Percentiles rank a stretch among this genome's conserved stretches.
These are phyloP conservation scores for Xanthia togata DNA, from an alignment of 2,888 invertebrate species.

Conservation along the genomic window DNA sequence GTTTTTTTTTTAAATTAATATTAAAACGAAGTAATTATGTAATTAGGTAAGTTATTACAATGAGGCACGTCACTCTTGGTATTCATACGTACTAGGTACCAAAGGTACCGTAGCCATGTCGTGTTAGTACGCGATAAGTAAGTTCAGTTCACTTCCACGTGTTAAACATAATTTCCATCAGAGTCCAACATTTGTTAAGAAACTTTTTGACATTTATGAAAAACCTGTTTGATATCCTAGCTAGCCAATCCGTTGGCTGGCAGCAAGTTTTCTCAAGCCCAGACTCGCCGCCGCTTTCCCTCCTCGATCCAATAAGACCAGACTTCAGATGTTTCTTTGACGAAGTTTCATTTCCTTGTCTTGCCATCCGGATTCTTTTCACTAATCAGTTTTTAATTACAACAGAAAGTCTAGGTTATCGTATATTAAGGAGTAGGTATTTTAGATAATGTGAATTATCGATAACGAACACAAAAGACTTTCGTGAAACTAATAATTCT, in stretches of 20 bases:
- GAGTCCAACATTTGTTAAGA: slow-evolving; percentile 26
- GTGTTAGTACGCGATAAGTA: slow-evolving; percentile 22
- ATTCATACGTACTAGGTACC: slow-evolving; percentile 28
- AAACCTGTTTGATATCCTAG: slow-evolving; percentile 40
- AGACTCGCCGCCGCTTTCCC: slow-evolving; percentile 35
- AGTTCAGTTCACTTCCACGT: slow-evolving; percentile 3
- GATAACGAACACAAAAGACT: slow-evolving; percentile 53
- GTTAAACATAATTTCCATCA: slow-evolving; percentile 24
- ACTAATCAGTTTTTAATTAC: slow-evolving; percentile 60
- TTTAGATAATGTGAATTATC: slow-evolving; percentile 49
- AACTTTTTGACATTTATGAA: slow-evolving; percentile 54
- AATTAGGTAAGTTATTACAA: not conserved
- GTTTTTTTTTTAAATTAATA: not conserved
- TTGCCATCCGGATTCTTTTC: slow-evolving; percentile 46
- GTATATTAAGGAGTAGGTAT: slow-evolving; percentile 16
- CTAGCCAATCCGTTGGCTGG: slow-evolving; percentile 9
- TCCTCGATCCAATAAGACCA: slow-evolving; percentile 65
- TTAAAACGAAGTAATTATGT: not conserved
- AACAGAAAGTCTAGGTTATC: slow-evolving; percentile 28
- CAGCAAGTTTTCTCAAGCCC: slow-evolving; percentile 59
- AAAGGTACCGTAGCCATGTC: slow-evolving; percentile 1
- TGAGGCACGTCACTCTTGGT: slow-evolving; percentile 5
- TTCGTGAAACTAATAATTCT: slow-evolving; percentile 54
- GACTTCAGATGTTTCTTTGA: slow-evolving; percentile 70
- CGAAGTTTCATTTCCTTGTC: slow-evolving; percentile 70